These are phyloP conservation scores for Quiscalus mexicanus DNA, from an alignment of 2,113 vertebrate species.

Conservation along the genomic window DNA sequence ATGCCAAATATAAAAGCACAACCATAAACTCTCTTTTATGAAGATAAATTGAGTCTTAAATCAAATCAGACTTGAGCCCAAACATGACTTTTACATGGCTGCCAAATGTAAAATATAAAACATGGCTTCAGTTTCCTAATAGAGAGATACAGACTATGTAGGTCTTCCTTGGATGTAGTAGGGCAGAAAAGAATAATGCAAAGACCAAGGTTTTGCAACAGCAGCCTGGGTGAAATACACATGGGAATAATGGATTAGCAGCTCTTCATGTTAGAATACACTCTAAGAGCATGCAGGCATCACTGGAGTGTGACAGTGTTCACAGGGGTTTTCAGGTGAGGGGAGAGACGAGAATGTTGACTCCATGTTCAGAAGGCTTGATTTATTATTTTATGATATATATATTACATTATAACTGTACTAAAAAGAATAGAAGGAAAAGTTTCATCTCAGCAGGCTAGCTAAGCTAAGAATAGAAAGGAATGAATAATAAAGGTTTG, in stretches of 20 bases:
- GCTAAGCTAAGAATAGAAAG: no score
- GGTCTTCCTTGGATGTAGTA: not conserved
- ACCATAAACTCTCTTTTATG: not conserved
- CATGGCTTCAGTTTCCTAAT: not conserved
- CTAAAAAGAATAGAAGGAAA: no score
- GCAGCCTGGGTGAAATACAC: not conserved
- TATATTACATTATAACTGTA: no score
- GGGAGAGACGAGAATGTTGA: no score
- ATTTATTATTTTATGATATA: no score
- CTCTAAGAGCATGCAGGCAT: not conserved
- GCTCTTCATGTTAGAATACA: not conserved
- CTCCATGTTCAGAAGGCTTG: no score
- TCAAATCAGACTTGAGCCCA: not conserved
- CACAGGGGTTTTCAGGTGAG: no score
- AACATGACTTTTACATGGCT: not conserved
- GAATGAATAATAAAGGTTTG: no score
- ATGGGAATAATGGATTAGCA: not conserved
- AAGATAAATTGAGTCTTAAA: slow-evolving; percentile 20
- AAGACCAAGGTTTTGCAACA: not conserved
- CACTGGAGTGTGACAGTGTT: no score
- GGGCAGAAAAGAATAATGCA: not conserved
- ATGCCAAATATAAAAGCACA: not conserved
- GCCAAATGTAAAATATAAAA: not conserved
- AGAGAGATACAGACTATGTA: not conserved
- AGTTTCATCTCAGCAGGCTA: no score